Evolutionary conservation across 1,140 invertebrate genomes (phyloP).

Genomic region (Diachasmimorpha longicaudata): DNA sequence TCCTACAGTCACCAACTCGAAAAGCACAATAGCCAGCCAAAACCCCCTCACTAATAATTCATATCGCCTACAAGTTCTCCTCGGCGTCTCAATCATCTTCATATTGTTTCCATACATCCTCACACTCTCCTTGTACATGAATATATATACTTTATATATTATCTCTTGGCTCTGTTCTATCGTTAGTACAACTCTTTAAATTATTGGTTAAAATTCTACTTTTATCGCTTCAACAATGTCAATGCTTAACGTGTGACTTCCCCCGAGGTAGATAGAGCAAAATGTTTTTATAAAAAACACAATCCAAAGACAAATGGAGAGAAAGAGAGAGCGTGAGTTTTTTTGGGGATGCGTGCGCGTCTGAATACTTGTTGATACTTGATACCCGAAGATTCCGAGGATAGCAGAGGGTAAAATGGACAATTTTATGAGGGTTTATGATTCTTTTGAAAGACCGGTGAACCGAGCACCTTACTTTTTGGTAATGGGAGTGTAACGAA

Average conservation of each 20-base stretch:
- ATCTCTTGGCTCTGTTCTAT: no score
- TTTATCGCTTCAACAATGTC: no score
- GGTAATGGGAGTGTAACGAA: slow-evolving; percentile 43
- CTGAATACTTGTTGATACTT: neutral
- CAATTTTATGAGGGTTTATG: neutral
- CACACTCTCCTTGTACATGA: neutral
- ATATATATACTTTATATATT: no score
- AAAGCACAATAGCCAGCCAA: slow-evolving; percentile 29
- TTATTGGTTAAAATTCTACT: no score
- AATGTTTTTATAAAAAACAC: neutral
- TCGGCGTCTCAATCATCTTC: neutral
- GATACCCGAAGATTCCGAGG: neutral
- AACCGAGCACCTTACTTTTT: slow-evolving; percentile 54
- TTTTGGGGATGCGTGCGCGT: neutral
- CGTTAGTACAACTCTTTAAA: no score
- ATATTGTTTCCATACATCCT: neutral
- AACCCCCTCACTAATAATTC: neutral
- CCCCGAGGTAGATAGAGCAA: neutral
- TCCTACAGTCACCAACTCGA: slow-evolving; percentile 6
- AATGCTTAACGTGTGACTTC: no score
- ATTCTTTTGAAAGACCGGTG: neutral
- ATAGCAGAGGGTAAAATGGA: neutral
- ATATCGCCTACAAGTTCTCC: neutral
- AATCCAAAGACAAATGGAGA: neutral
- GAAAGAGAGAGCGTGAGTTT: neutral